phyloP scores from a whole-genome alignment of 1,140 invertebrate genomes.

The Meloidogyne exigua region DNA sequence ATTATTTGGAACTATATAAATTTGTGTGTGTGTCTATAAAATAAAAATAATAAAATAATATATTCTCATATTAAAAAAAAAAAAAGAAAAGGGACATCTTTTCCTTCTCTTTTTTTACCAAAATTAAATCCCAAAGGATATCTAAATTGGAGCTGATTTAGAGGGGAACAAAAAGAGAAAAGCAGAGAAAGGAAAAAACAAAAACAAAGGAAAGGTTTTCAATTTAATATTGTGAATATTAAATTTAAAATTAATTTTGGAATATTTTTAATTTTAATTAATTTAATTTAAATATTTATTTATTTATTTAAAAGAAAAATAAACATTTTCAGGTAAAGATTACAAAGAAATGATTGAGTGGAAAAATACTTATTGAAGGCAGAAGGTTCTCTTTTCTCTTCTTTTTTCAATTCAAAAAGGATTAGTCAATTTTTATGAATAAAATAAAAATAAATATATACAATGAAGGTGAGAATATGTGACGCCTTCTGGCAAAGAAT shows the following conservation, averaged over 20 bases:
- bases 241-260: no score
- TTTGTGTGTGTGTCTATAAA: no score
- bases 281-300: no score
- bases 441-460: not conserved
- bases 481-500: not conserved
- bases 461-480: not conserved
- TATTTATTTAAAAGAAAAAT: no score
- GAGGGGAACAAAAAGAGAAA: not conserved
- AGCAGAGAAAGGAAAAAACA: not conserved
- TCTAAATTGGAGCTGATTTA: slow-evolving; percentile 31
- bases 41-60: no score
- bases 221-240: no score
- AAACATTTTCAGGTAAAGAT: not conserved
- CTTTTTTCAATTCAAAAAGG: slow-evolving; percentile 6
- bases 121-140: slow-evolving; percentile 14
- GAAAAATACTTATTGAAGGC: not conserved
- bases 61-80: not conserved
- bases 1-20: no score
- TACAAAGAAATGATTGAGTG: not conserved
- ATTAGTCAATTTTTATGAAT: not conserved
- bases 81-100: not conserved
- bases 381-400: not conserved
- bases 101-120: not conserved
- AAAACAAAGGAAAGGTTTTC: not conserved
- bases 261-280: no score